Evolutionary conservation across 2,797 vertebrate species (phyloP), one percentile per base, ranked within the genome.

Genomic region (Chrosomus eos): DNA sequence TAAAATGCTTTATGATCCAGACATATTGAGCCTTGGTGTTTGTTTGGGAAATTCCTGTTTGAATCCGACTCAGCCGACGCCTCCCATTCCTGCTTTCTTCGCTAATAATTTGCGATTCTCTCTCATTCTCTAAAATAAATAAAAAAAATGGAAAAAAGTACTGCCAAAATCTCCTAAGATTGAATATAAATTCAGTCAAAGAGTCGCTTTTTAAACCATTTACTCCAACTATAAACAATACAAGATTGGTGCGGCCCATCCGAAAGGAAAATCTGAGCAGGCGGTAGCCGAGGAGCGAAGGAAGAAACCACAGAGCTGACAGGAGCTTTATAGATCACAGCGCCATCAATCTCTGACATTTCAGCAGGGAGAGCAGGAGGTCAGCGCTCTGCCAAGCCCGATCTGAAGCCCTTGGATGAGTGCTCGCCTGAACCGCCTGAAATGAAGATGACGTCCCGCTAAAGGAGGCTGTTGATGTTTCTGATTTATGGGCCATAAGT

Each of bases 271-370:
- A 60, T 71, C 76, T 14, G 26, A 45, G 33, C 70, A 21, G 91
- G 94, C 93, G 93, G 91, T 71, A 81, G 79, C 40, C 7, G 33
- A 85, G 28, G 66, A 74, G 76, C 7, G 9, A 71, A 48, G 62
- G 33, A 60, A 64, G 67, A 78, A 81, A 82, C 55, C 55, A 78
- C 76, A 81, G 43, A 26, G 78, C 72, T 77, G 77, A 77, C 81
- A 55, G 85, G 36, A 55, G 78, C 51, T 58, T 81, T 73, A 53
- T 68, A 81, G 48, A 66, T 83, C 75, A 71, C 71, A 19, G 64
- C 5, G 36, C 86, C 80, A 89, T 89, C 88, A 87, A 82, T 85
- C 88, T 89, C 70, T 38, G 11, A 81, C 66, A 70, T 87, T 88
- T 88, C 81, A 86, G 84, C 81, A 74, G 81, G 74, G 77, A 79